Conservation (phyloP, 2,797 vertebrate species). For the Sus cebifrons region DNA sequence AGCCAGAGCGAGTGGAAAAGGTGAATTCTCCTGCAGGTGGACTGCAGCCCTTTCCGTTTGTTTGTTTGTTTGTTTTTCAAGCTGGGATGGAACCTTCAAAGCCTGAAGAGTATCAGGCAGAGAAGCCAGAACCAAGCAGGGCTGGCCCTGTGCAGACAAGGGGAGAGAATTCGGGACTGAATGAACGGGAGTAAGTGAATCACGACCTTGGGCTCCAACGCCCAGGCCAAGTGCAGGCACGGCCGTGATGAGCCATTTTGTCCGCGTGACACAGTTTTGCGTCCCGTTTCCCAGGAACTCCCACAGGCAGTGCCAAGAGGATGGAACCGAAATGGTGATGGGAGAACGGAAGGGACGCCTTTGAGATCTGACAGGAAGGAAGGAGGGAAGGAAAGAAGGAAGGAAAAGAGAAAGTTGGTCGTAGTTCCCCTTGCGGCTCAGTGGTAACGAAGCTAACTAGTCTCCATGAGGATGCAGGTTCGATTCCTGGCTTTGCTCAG, state of each 20-base stretch:
- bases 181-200: rapidly evolving
- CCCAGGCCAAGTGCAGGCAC: rapidly evolving
- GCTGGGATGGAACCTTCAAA: background rate
- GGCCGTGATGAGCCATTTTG: rapidly evolving
- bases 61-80: too few relatives aligned
- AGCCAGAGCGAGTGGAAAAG: background rate
- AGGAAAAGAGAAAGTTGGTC: too few relatives aligned
- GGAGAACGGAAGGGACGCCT: background rate
- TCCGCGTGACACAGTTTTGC: rapidly evolving
- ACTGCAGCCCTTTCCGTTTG: too few relatives aligned
- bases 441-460: too few relatives aligned
- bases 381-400: too few relatives aligned
- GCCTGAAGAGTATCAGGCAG: background rate
- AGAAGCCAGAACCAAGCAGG: background rate
- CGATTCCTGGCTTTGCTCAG: too few relatives aligned
- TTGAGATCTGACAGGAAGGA: too few relatives aligned
- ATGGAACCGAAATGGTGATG: rapidly evolving
- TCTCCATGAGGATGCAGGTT: too few relatives aligned
- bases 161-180: rapidly evolving
- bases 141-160: rapidly evolving
- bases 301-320: rapidly evolving
- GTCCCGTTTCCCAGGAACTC: rapidly evolving
- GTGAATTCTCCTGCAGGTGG: too few relatives aligned
- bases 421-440: too few relatives aligned
- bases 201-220: rapidly evolving